Percentiles rank a stretch among this genome's conserved stretches.
Evolutionary conservation across 2,797 vertebrate species (phyloP).

Genomic region (Pteronotus mesoamericanus): DNA sequence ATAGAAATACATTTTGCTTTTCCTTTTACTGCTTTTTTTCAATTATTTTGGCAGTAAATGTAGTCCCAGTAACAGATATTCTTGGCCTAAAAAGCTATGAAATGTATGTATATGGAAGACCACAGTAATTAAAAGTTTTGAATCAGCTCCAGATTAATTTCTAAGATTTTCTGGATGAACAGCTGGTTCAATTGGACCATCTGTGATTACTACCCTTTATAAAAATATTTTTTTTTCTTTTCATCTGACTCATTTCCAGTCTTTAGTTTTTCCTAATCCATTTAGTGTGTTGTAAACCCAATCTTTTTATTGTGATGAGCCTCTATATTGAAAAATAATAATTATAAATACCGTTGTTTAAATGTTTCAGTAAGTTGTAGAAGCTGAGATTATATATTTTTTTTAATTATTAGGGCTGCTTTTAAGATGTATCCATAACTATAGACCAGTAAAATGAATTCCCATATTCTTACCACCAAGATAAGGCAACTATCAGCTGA

Average conservation of each 20-base stretch:
- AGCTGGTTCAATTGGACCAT: conserved; percentile 66
- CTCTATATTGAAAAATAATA: conserved; percentile 28
- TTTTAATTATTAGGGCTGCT: background rate
- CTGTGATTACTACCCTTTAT: conserved; percentile 57
- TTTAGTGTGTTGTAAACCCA: background rate
- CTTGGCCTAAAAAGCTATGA: conserved; percentile 28
- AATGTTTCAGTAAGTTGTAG: conserved; percentile 5
- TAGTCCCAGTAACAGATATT: conserved; percentile 27
- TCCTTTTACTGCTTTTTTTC: background rate
- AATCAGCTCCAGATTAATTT: conserved; percentile 69
- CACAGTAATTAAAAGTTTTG: conserved; percentile 76
- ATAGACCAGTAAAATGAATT: background rate
- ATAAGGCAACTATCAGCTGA: background rate
- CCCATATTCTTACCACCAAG: background rate
- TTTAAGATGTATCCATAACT: background rate
- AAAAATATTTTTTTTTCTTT: conserved; percentile 56
- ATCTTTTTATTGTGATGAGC: background rate
- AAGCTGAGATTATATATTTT: background rate
- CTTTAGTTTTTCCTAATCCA: background rate
- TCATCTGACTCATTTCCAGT: conserved; percentile 22
- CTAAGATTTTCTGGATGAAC: conserved; percentile 64
- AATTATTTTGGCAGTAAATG: conserved; percentile 23
- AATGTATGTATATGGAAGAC: conserved; percentile 32
- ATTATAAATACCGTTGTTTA: background rate
- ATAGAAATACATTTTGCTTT: background rate